A percentile compares a stretch with the other conserved stretches of the same genome.
These are phyloP conservation scores for Phymanthus crucifer DNA, from an alignment of 92 coral and sea anemone genomes.

Conservation along the genomic window DNA sequence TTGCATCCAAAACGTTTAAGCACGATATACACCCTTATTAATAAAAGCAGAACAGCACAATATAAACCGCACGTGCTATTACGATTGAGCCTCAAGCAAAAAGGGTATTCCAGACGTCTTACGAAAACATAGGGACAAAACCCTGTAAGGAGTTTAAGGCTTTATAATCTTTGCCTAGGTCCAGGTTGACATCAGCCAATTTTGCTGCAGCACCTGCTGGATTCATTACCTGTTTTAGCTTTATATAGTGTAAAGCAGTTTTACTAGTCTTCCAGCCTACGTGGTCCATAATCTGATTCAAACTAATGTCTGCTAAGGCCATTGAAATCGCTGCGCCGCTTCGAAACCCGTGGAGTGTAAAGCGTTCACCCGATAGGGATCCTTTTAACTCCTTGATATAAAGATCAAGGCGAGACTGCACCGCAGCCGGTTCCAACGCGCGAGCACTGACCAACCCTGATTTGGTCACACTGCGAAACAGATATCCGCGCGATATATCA, in stretches of 20 bases:
- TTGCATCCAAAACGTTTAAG: too few species aligned
- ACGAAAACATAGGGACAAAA: too few species aligned
- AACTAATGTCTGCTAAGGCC: constrained; percentile 12
- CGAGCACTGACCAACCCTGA: neutral
- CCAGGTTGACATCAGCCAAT: neutral
- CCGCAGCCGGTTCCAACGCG: neutral
- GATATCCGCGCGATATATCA: constrained; percentile 12
- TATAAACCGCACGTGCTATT: too few species aligned
- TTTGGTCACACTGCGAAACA: constrained; percentile 33
- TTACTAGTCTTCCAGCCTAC: constrained; percentile 34
- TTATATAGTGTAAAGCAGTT: constrained; percentile 41
- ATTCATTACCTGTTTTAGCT: constrained; percentile 16
- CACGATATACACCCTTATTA: too few species aligned
- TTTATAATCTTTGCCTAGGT: too few species aligned
- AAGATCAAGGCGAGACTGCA: constrained; percentile 28
- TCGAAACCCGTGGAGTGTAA: constrained; percentile 36
- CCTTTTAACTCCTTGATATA: neutral
- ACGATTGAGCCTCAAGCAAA: too few species aligned
- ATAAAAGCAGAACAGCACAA: too few species aligned
- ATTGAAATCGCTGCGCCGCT: too few species aligned
- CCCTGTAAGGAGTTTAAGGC: too few species aligned
- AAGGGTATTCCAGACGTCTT: too few species aligned
- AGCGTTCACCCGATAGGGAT: neutral
- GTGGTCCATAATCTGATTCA: constrained; percentile 38
- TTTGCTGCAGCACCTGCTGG: constrained; percentile 17